These are phyloP conservation scores for Lasioglossum morio DNA, from an alignment of 2,888 invertebrate genomes.

Conservation along the genomic window DNA sequence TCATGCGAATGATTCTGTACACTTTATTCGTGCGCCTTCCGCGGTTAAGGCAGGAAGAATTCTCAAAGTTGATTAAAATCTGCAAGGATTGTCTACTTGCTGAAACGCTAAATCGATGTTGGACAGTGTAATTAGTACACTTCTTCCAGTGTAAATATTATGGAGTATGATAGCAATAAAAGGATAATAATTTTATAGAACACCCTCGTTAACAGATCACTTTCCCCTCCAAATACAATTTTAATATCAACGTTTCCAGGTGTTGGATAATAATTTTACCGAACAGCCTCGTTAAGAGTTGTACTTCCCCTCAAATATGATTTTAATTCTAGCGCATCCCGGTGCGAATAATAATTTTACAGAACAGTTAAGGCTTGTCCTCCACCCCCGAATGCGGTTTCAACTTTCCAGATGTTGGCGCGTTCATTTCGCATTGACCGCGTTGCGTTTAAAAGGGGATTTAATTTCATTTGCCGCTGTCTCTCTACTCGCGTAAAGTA, in stretches of 20 bases:
- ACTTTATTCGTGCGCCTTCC: neutral
- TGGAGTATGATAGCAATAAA: slow-evolving; percentile 53
- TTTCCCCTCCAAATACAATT: neutral
- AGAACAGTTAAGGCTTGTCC: slow-evolving; percentile 7
- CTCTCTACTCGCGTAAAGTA: neutral
- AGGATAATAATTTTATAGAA: slow-evolving; percentile 57
- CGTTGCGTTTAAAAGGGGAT: neutral
- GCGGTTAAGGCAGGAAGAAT: neutral
- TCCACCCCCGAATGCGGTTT: neutral
- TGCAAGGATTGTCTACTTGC: neutral
- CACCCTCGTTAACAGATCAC: neutral
- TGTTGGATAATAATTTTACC: slow-evolving; percentile 51
- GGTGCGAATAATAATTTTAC: slow-evolving; percentile 51
- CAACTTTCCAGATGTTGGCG: neutral
- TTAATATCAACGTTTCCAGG: neutral
- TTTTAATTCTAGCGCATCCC: neutral
- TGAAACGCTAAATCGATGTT: neutral
- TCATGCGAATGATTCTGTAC: neutral
- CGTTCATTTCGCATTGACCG: neutral
- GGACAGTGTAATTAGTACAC: slow-evolving; percentile 38
- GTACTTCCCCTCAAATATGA: neutral
- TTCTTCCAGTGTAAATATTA: slow-evolving; percentile 49
- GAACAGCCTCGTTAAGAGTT: slow-evolving; percentile 4
- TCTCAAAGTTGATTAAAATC: neutral
- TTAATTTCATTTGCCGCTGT: neutral